Percentiles rank a stretch among this genome's conserved stretches.
phyloP scores from a whole-genome alignment of 2,113 vertebrate species.

The Ciconia stormi region DNA sequence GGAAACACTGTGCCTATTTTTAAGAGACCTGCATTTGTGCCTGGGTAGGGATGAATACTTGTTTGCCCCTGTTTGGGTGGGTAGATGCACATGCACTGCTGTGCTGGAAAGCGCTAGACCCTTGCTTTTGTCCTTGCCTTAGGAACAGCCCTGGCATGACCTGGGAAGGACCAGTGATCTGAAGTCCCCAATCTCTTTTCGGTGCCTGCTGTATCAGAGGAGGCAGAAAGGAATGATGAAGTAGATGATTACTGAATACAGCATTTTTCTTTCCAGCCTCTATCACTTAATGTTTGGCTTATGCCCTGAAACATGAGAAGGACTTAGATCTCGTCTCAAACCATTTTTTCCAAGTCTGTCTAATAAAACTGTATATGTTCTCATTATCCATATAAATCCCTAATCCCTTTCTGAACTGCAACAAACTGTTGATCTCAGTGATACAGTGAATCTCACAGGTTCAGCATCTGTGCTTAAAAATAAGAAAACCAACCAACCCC shows the following conservation, averaged over 20 bases:
- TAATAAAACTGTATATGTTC: constrained; percentile 36
- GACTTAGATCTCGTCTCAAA: constrained; percentile 36
- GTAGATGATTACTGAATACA: neutral
- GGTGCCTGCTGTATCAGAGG: neutral
- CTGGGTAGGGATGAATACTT: neutral
- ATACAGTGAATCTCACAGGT: neutral
- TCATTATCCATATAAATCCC: constrained; percentile 21
- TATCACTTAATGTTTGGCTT: constrained; percentile 36
- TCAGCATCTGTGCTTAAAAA: neutral
- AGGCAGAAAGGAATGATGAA: neutral
- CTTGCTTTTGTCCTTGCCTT: neutral
- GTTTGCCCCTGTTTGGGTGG: neutral
- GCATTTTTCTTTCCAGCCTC: constrained; percentile 25
- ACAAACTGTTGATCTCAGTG: neutral
- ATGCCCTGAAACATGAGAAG: constrained; percentile 39
- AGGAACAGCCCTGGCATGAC: neutral
- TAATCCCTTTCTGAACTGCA: constrained; percentile 16
- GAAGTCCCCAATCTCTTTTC: neutral
- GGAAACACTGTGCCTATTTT: constrained; percentile 8
- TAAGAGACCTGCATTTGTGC: neutral
- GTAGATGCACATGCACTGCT: neutral
- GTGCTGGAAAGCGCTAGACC: neutral
- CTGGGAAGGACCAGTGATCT: neutral
- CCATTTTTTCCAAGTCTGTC: neutral
- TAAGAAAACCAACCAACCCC: neutral